phyloP scores from a whole-genome alignment of 2,888 invertebrate species.

The Nycteola revayana region DNA sequence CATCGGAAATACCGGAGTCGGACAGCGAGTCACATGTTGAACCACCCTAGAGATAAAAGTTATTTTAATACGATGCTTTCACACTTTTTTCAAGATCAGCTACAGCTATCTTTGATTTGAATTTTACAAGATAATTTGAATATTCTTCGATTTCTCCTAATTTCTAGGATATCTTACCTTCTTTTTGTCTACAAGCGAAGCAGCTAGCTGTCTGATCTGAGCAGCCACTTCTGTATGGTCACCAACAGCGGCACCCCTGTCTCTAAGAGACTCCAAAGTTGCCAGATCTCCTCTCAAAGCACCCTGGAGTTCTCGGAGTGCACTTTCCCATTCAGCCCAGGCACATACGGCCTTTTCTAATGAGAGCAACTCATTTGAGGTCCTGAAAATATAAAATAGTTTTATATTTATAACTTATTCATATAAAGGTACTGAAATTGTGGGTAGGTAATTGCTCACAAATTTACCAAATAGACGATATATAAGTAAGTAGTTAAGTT shows the following conservation, averaged over 20 bases:
- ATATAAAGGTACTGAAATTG: too few species aligned
- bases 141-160: neutral
- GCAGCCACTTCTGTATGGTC: slow-evolving; percentile 81
- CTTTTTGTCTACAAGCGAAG: slow-evolving; percentile 80
- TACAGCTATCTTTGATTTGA: too few species aligned
- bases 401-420: too few species aligned
- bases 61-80: too few species aligned
- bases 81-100: too few species aligned
- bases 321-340: slow-evolving; percentile 89
- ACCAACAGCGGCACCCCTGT: slow-evolving; percentile 82
- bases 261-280: slow-evolving; percentile 70
- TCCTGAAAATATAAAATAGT: slow-evolving; percentile 79
- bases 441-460: too few species aligned
- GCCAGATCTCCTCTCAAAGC: slow-evolving; percentile 87
- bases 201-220: slow-evolving; percentile 81
- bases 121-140: too few species aligned
- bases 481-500: too few species aligned
- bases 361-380: slow-evolving; percentile 86
- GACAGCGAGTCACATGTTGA: slow-evolving; percentile 86
- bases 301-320: slow-evolving; percentile 88
- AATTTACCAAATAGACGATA: too few species aligned
- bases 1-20: slow-evolving; percentile 90
- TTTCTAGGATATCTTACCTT: slow-evolving; percentile 46
- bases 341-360: slow-evolving; percentile 87
- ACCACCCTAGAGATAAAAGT: slow-evolving; percentile 56